phyloP scores from a whole-genome alignment of 2,888 invertebrate genomes.

The Heteromurus nitidus region DNA sequence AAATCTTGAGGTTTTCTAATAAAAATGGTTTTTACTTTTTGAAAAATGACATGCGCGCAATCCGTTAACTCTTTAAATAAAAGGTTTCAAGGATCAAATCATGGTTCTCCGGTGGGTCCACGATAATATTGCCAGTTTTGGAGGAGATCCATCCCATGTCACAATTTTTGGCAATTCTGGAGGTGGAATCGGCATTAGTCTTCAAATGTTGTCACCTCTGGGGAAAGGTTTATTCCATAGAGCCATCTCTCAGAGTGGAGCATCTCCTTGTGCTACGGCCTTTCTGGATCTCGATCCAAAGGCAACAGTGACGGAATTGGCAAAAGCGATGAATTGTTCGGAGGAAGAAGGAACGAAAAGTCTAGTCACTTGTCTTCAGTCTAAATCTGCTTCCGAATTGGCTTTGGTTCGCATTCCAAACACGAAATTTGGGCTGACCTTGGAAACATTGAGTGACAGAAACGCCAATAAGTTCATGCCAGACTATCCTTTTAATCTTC shows the following conservation, averaged over 20 bases:
- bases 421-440: not conserved
- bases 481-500: constrained; percentile 8
- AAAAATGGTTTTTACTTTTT: too few relatives aligned
- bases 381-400: constrained; percentile 20
- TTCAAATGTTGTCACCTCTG: constrained; percentile 15
- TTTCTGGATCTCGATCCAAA: not conserved
- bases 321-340: constrained; percentile 2
- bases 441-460: not conserved
- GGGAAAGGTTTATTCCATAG: constrained; percentile 25
- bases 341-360: not conserved
- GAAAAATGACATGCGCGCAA: too few relatives aligned
- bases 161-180: constrained; percentile 42
- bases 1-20: too few relatives aligned
- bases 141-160: constrained; percentile 33
- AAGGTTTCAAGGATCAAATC: constrained; percentile 48
- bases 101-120: constrained; percentile 20
- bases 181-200: constrained; percentile 8
- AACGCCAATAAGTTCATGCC: constrained; percentile 20
- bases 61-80: too few relatives aligned
- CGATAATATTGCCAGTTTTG: constrained; percentile 28
- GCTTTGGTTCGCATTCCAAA: constrained; percentile 2
- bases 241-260: constrained; percentile 36
- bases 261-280: not conserved
- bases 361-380: constrained; percentile 29
- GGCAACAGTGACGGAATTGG: constrained; percentile 4